Conservation (phyloP, 1,140 invertebrate genomes). For the Platyura marginata region DNA sequence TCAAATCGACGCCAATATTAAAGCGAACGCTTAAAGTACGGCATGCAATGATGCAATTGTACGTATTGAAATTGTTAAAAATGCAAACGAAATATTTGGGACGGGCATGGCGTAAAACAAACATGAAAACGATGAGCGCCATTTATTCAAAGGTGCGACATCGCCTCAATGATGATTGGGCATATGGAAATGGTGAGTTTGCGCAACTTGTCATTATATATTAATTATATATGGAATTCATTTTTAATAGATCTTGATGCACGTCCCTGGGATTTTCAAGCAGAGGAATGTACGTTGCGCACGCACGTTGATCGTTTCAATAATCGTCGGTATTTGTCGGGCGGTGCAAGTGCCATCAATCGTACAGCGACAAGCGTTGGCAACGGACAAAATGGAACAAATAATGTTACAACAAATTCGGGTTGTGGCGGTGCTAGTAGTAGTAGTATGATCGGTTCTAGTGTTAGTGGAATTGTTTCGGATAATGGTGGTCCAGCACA, state of each 20-base stretch:
- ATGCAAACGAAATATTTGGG: conserved; percentile 99
- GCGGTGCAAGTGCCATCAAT: too few relatives aligned
- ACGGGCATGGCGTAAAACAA: conserved; percentile 95
- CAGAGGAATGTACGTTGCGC: conserved; percentile 87
- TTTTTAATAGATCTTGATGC: conserved; percentile 97
- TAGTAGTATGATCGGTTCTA: too few relatives aligned
- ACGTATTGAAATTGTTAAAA: conserved; percentile 93
- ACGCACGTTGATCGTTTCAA: conserved; percentile 93
- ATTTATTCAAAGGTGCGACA: conserved; percentile 95
- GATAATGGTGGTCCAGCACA: conserved; percentile 6
- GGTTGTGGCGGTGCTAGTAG: too few relatives aligned
- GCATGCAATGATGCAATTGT: conserved; percentile 96
- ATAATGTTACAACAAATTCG: conserved; percentile 9
- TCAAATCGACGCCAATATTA: conserved; percentile 96
- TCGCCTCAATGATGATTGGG: conserved; percentile 97
- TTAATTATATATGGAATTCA: too few relatives aligned
- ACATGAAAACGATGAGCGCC: conserved; percentile 99
- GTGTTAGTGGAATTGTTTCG: too few relatives aligned
- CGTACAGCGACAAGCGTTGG: conserved; percentile 7
- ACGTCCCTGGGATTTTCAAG: conserved; percentile 96
- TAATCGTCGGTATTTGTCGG: conserved; percentile 67
- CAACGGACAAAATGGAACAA: conserved; percentile 5
- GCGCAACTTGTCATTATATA: too few relatives aligned
- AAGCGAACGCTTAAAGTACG: conserved; percentile 90
- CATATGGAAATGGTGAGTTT: conserved; percentile 95